phyloP scores from a whole-genome alignment of 2,113 vertebrate species.

The Varanus salvator region DNA sequence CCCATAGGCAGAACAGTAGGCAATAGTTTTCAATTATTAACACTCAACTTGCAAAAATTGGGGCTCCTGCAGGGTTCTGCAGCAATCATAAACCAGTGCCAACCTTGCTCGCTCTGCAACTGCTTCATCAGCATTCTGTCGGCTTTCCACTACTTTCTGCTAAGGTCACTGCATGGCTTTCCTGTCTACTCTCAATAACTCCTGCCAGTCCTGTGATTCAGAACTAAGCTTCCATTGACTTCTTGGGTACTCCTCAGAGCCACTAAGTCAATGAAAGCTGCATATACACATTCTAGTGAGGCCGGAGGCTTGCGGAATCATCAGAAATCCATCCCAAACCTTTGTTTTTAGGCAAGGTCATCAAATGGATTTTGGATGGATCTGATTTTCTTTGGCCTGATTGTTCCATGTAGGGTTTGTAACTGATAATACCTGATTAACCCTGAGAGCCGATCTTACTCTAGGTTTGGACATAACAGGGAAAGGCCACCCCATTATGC shows the following conservation, averaged over 20 bases:
- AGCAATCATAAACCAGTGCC: neutral
- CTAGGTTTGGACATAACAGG: no score
- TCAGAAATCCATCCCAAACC: neutral
- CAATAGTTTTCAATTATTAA: constrained; percentile 42
- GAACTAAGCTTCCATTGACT: neutral
- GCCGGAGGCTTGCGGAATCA: neutral
- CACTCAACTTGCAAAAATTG: constrained; percentile 34
- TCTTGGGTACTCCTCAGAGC: neutral
- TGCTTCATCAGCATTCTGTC: constrained; percentile 17
- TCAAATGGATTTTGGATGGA: neutral
- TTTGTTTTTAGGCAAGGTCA: neutral
- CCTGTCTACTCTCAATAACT: neutral
- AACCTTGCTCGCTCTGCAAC: neutral
- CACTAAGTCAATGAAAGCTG: neutral
- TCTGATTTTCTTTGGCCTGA: neutral
- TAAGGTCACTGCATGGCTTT: neutral
- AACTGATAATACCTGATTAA: neutral
- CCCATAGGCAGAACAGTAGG: constrained; percentile 27
- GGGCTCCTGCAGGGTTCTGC: neutral
- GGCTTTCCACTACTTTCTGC: neutral
- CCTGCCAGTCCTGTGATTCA: neutral
- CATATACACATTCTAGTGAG: neutral
- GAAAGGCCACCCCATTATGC: no score
- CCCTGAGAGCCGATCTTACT: no score
- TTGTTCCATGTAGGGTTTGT: neutral